Base-by-base conservation (phyloP, 2,113 vertebrate species). In the Callorhinus ursinus region DNA sequence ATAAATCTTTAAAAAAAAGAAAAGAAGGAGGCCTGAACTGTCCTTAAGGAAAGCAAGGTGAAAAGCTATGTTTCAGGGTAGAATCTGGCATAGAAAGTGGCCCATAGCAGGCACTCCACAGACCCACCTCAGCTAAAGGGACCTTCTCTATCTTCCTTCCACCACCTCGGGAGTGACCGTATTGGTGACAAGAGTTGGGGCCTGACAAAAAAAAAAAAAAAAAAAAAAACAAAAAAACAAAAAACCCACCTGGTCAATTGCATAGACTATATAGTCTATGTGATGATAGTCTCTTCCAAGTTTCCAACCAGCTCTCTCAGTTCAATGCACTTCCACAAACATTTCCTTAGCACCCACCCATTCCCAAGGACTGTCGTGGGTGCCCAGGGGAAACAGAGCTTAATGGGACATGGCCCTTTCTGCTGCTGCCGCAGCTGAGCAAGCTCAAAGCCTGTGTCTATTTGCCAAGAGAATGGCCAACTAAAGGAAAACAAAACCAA, bases 391-490 rank as follows among this genome's bases (percentile, higher is more conserved):
- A 53, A 79, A 69, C 6, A 5, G n/a, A 49, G 57, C 79, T 92
- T 88, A 83, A 53, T 1, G 24, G 46, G 69, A 14, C 31, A 2
- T 7, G 16, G 74, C 49, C 49, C 63, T 86, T 90, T 76, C 86
- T 51, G 69, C 63, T 31, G 53, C 63, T 28, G 16, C 84, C 33
- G 63, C 95, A 93, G 86, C 84, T 96, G 96, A 91, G 86, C 89
- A 88, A 90, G 91, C 85, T n/a, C 9, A 21, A 7, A 13, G 61
- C 82, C 46, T 65, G 22, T 42, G 91, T 95, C 96, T 97, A 26
- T 95, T 97, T 96, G 93, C 90, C 91, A 65, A 96, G 81, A 86
- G 67, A 21, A 72, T 31, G 61, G 80, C 33, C 53, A 61, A 65
- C 53, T 77, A 57, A 92, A 67, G 24, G 69, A 49, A 94, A 81